Percentiles rank a stretch among this genome's conserved stretches.
Evolutionary conservation across 2,113 vertebrate species (phyloP).

Genomic region (Grallaria varia): DNA sequence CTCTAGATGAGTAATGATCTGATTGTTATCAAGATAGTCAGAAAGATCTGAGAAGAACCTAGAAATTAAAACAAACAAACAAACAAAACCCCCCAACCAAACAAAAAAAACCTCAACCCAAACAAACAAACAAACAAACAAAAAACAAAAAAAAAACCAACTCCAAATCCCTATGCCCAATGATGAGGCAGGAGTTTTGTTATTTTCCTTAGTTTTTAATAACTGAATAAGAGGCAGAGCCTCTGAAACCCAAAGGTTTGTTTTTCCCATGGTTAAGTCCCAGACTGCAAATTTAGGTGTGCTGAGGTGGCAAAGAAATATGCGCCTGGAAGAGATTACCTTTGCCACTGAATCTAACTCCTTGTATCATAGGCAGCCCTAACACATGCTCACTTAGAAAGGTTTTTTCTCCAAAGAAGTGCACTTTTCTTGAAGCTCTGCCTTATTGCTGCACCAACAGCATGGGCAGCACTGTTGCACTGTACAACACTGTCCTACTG

Average conservation of each 20-base stretch:
- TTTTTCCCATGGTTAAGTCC: not conserved
- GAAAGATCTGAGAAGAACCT: not conserved
- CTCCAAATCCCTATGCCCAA: not conserved
- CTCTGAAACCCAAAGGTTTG: not conserved
- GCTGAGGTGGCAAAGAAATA: not conserved
- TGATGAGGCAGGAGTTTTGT: not conserved
- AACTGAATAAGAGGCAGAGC: not conserved
- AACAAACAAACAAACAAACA: not conserved
- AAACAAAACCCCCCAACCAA: not conserved
- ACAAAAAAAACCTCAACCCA: fast-evolving
- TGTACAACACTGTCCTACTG: not conserved
- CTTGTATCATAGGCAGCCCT: not conserved
- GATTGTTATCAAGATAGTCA: not conserved
- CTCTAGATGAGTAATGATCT: not conserved
- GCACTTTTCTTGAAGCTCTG: not conserved
- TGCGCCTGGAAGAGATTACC: not conserved
- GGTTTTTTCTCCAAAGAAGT: not conserved
- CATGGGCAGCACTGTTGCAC: fast-evolving
- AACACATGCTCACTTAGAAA: not conserved
- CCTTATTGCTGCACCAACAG: not conserved
- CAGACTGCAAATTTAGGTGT: not conserved
- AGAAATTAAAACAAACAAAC: not conserved
- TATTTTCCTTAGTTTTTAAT: not conserved
- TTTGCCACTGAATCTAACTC: not conserved
- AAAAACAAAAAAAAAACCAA: not conserved